These are phyloP conservation scores for Brachionus koreanus DNA, from an alignment of 1,140 invertebrate species.

Conservation along the genomic window DNA sequence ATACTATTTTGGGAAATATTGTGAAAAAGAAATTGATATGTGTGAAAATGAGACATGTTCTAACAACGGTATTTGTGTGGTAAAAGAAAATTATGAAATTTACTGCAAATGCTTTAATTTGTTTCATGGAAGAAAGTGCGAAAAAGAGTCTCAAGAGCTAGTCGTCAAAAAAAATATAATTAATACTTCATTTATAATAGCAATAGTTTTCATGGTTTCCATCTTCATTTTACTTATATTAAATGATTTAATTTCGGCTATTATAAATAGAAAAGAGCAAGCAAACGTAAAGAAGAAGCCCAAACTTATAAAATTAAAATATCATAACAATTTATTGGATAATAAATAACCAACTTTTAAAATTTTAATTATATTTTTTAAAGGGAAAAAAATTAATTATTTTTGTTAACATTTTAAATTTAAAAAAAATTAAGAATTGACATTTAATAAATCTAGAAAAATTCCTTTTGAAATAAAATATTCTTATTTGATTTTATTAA, in stretches of 20 bases:
- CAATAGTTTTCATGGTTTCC: not conserved
- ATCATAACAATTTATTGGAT: too few species aligned
- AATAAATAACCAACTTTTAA: too few species aligned
- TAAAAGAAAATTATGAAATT: not conserved
- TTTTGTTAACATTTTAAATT: too few species aligned
- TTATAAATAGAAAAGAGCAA: too few species aligned
- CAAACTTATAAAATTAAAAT: too few species aligned
- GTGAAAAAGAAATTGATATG: not conserved
- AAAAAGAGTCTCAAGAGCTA: not conserved
- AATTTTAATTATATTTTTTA: too few species aligned
- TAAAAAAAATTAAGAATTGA: too few species aligned
- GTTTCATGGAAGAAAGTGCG: not conserved
- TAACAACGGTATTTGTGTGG: not conserved
- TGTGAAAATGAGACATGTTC: conserved; percentile 38
- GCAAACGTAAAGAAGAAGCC: too few species aligned
- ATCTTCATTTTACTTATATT: not conserved
- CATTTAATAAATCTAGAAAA: too few species aligned
- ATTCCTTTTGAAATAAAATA: too few species aligned
- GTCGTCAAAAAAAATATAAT: not conserved
- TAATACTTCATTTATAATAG: not conserved
- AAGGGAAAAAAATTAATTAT: too few species aligned
- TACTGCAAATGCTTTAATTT: not conserved
- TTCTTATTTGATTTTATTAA: too few species aligned
- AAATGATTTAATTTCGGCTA: not conserved
- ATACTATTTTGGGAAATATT: not conserved